Percentiles rank a stretch among this genome's conserved stretches.
Evolutionary conservation across 2,797 vertebrate genomes (phyloP).

Genomic region (Onychomys torridus): DNA sequence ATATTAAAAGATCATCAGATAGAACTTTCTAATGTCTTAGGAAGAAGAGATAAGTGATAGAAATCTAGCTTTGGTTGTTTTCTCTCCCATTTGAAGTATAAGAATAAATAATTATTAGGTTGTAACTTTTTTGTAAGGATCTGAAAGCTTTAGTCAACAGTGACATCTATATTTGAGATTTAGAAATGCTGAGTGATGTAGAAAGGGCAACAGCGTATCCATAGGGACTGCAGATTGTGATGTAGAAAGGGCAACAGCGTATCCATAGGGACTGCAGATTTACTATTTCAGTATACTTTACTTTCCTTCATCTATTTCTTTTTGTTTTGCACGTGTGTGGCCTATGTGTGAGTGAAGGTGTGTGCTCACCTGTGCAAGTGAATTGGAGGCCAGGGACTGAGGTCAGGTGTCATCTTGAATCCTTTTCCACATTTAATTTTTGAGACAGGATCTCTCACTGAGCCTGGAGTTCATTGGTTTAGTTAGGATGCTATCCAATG

Average conservation of each 20-base stretch:
- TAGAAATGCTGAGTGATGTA: neutral
- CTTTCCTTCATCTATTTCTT: neutral
- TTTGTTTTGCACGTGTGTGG: neutral
- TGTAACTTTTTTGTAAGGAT: neutral
- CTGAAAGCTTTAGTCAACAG: neutral
- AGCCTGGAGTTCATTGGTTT: neutral
- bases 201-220: neutral
- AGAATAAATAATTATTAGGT: neutral
- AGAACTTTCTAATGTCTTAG: neutral
- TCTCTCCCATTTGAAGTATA: constrained; percentile 15
- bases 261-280: neutral
- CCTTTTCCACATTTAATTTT: neutral
- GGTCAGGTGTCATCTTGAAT: neutral
- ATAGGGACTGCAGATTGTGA: neutral
- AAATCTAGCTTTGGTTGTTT: neutral
- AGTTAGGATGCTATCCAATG: neutral
- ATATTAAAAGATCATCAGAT: neutral
- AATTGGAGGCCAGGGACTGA: neutral
- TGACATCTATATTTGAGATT: neutral
- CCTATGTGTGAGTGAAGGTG: neutral
- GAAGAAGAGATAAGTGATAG: constrained; percentile 1
- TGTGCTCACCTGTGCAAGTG: neutral
- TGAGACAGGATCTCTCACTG: neutral
- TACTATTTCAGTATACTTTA: neutral
- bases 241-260: neutral